Evolutionary conservation across 2,797 vertebrate genomes (phyloP).

Genomic region (Neoniphon sammara): DNA sequence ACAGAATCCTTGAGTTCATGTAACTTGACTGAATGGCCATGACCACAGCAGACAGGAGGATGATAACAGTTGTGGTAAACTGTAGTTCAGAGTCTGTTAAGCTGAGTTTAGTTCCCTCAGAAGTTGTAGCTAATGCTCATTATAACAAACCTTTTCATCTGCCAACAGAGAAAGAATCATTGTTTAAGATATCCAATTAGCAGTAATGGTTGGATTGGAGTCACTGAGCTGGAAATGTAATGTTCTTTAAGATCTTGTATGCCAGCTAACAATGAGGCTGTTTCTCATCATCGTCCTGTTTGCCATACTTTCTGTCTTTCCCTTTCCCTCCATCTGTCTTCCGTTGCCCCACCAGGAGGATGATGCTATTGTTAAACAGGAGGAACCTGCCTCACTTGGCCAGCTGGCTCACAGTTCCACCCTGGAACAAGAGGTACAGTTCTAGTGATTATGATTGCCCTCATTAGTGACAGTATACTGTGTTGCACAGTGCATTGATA

Average conservation of each 20-base stretch:
- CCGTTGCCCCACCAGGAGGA: conserved; percentile 57
- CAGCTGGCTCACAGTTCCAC: conserved; percentile 78
- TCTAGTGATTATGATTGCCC: neutral
- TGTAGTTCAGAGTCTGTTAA: neutral
- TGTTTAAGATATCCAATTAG: conserved; percentile 2
- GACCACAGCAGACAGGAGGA: neutral
- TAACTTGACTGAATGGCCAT: neutral
- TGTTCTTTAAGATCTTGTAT: neutral
- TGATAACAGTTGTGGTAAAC: conserved; percentile 12
- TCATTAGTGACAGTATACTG: neutral
- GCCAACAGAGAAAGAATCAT: neutral
- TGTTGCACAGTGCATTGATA: too few relatives aligned
- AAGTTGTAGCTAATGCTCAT: conserved; percentile 3
- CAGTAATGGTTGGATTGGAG: neutral
- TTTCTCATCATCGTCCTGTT: neutral
- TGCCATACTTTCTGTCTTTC: neutral
- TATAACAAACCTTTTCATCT: conserved; percentile 11
- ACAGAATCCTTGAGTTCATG: neutral
- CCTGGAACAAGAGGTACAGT: conserved; percentile 79
- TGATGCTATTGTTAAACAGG: conserved; percentile 59
- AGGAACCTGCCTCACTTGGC: conserved; percentile 66
- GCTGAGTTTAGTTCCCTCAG: neutral
- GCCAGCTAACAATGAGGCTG: neutral
- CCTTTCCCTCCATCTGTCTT: conserved; percentile 1
- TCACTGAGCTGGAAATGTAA: conserved; percentile 24